phyloP scores from a whole-genome alignment of 1,140 invertebrate genomes.

The Episyrphus balteatus region DNA sequence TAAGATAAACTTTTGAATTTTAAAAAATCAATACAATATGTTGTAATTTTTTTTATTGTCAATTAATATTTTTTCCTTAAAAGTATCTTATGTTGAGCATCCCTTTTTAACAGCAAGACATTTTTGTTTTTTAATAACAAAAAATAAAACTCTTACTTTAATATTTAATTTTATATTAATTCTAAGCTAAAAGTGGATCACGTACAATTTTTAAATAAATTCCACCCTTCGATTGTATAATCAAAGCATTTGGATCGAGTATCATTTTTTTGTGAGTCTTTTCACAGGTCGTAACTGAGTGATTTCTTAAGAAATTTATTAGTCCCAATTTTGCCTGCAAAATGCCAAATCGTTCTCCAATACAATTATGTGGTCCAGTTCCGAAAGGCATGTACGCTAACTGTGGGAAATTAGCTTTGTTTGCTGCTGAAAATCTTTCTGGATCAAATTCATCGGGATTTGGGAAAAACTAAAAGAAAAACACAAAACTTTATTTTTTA shows the following conservation, averaged over 20 bases:
- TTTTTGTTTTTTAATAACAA: too few species aligned
- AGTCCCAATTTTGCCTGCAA: slow-evolving; percentile 27
- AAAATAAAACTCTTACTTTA: too few species aligned
- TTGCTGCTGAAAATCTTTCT: slow-evolving; percentile 46
- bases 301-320: slow-evolving; percentile 26
- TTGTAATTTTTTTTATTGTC: too few species aligned
- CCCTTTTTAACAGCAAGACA: too few species aligned
- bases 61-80: too few species aligned
- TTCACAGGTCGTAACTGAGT: slow-evolving; percentile 13
- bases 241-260: slow-evolving; percentile 21
- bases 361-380: slow-evolving; percentile 62
- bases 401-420: slow-evolving; percentile 34
- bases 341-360: slow-evolving; percentile 44
- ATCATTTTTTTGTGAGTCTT: slow-evolving; percentile 14
- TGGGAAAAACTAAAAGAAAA: slow-evolving; percentile 47
- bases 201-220: slow-evolving; percentile 20
- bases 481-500: slow-evolving; percentile 38
- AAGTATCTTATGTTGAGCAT: too few species aligned
- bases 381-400: slow-evolving; percentile 66
- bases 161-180: too few species aligned
- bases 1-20: too few species aligned
- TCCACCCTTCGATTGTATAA: slow-evolving; percentile 16
- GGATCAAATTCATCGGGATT: slow-evolving; percentile 55
- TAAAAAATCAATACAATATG: too few species aligned
- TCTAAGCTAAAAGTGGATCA: slow-evolving; percentile 20